Conservation (phyloP, 2,888 invertebrate species). For the Calameuta filiformis region DNA sequence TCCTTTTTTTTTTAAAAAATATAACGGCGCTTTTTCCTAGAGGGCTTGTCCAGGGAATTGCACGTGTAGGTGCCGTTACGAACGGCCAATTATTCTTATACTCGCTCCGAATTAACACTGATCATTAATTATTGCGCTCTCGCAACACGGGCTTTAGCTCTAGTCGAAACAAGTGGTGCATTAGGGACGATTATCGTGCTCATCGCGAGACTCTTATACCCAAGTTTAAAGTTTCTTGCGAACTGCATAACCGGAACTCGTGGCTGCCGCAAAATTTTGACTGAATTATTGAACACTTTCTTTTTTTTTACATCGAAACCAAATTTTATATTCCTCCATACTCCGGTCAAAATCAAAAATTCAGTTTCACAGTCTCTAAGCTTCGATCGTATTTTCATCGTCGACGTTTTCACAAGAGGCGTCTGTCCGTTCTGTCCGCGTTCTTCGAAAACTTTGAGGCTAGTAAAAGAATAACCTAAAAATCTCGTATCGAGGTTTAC, state of each 20-base stretch:
- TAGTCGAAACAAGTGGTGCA: neutral
- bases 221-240: neutral
- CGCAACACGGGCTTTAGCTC: neutral
- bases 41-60: neutral
- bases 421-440: neutral
- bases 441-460: neutral
- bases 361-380: neutral
- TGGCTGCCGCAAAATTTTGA: neutral
- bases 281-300: neutral
- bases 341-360: neutral
- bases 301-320: neutral
- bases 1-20: neutral
- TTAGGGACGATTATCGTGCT: neutral
- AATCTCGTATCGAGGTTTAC: neutral
- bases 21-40: neutral
- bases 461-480: neutral
- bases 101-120: neutral
- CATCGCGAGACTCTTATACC: neutral
- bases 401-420: neutral
- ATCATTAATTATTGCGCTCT: neutral
- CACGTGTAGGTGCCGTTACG: neutral
- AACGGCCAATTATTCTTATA: neutral
- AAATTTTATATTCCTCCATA: neutral
- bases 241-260: neutral
- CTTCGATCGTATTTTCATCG: neutral